A percentile compares a stretch with the other conserved stretches of the same genome.
Conservation (phyloP, 2,113 vertebrate genomes). For the Pipa parva region DNA sequence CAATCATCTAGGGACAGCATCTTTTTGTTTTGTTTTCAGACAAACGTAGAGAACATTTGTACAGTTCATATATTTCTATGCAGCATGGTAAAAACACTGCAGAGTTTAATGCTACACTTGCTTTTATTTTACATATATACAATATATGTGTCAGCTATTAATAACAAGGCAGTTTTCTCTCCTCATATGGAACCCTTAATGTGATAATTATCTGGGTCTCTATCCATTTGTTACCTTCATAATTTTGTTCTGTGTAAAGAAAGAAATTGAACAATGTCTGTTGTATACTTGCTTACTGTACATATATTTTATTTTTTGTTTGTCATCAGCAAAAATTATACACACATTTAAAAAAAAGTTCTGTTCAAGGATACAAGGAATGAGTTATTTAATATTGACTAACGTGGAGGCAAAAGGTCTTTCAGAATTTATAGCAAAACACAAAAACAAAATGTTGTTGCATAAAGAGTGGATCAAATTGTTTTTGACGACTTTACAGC, state of each 20-base stretch:
- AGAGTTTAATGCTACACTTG: too few species aligned
- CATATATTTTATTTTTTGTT: constrained; percentile 62
- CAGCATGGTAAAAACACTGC: too few species aligned
- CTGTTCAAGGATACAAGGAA: constrained; percentile 99
- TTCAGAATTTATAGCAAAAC: constrained; percentile 61
- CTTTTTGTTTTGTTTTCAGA: too few species aligned
- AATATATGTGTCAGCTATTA: background rate
- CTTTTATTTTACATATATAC: too few species aligned
- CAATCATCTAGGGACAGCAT: too few species aligned
- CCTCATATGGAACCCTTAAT: constrained; percentile 39
- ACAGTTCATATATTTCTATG: too few species aligned
- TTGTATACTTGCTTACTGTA: constrained; percentile 62
- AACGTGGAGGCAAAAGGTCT: constrained; percentile 54
- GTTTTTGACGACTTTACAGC: background rate
- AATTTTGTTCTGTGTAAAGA: constrained; percentile 54
- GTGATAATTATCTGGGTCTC: constrained; percentile 49
- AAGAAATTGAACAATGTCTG: constrained; percentile 60
- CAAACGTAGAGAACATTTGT: too few species aligned
- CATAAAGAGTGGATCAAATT: background rate
- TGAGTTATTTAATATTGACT: constrained; percentile 55
- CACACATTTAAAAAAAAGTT: constrained; percentile 52
- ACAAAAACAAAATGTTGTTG: constrained; percentile 2
- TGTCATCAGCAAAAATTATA: constrained; percentile 52
- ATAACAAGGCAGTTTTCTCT: constrained; percentile 57
- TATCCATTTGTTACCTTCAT: constrained; percentile 52